A percentile compares a stretch with the other conserved stretches of the same genome.
Evolutionary conservation across 2,888 invertebrate genomes (phyloP).

Genomic region (Anticlea derivata): DNA sequence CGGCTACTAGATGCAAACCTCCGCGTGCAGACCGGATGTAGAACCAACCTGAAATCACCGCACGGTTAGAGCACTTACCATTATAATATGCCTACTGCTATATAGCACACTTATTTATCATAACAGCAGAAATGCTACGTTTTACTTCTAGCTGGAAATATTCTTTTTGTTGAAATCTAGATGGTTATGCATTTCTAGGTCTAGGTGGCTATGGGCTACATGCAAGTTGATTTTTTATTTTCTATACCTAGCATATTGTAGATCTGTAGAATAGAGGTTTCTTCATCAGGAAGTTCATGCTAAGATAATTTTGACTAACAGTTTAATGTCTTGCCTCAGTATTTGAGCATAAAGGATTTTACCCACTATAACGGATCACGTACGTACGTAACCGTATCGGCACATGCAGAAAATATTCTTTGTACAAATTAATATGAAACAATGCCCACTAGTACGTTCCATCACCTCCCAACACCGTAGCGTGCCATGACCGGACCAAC

Average conservation of each 20-base stretch:
- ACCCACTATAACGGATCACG: too few relatives aligned
- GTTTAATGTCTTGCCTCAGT: too few relatives aligned
- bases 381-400: too few relatives aligned
- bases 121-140: not conserved
- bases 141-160: slow-evolving; percentile 22
- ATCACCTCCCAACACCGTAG: too few relatives aligned
- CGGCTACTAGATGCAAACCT: slow-evolving; percentile 74
- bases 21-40: slow-evolving; percentile 79
- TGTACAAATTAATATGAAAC: too few relatives aligned
- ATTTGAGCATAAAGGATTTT: too few relatives aligned
- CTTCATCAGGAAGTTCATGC: not conserved
- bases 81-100: slow-evolving; percentile 3
- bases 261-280: slow-evolving; percentile 9
- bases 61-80: slow-evolving; percentile 40
- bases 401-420: too few relatives aligned
- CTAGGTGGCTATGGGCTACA: slow-evolving; percentile 59
- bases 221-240: slow-evolving; percentile 24
- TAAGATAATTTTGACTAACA: too few relatives aligned
- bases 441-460: too few relatives aligned
- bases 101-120: not conserved
- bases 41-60: slow-evolving; percentile 74
- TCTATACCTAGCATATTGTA: slow-evolving; percentile 5
- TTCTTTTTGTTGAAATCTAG: slow-evolving; percentile 56
- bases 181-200: slow-evolving; percentile 50
- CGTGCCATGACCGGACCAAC: too few relatives aligned